Evolutionary conservation across 2,113 vertebrate genomes (phyloP), one percentile per base, ranked within the genome.

Genomic region (Anas platyrhynchos): DNA sequence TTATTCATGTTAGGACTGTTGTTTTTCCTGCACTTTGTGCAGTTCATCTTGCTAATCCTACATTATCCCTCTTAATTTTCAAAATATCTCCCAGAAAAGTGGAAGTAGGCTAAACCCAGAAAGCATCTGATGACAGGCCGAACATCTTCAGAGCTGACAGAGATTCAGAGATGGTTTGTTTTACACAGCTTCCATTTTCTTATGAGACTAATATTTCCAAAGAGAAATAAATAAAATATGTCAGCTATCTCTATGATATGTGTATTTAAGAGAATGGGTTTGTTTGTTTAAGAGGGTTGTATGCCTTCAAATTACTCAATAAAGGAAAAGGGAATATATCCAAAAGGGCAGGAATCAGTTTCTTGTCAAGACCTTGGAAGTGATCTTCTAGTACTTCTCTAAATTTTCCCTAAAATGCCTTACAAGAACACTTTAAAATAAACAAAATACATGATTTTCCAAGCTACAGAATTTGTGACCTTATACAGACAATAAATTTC

Each of bases 391-490:
- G 0, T 20, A 52, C 6, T 34, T 88, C 23, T 79, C 71, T 9
- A 55, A 74, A 34, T 25, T 25, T 29, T 48, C 10, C 25, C 31
- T 31, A 25, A 48, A 89, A 77, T 11, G 5, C 22, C 52, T 56
- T 50, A 46, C 7, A 67, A 12, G 6, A 46, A 41, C 17, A 11
- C 16, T 73, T 41, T 4, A 29, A 72, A 82, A n/a, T 18, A n/a
- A 2, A 34, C 5, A 58, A 88, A 59, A 41, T 1, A 18, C 0
- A 0, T 14, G 1, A 5, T 55, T 63, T n/a, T 68, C 36, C 48
- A 34, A 67, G 25, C 36, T 65, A 25, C 38, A 69, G 48, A 6
- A 8, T 48, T 29, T 68, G 16, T 41, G 17, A 22, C 2, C 0
- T 38, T 29, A 59, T 6, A 65, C 5, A 71, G 8, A 18, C 9